These are phyloP conservation scores for Trypoxylus dichotomus DNA, from an alignment of 1,140 invertebrate genomes.

Conservation along the genomic window DNA sequence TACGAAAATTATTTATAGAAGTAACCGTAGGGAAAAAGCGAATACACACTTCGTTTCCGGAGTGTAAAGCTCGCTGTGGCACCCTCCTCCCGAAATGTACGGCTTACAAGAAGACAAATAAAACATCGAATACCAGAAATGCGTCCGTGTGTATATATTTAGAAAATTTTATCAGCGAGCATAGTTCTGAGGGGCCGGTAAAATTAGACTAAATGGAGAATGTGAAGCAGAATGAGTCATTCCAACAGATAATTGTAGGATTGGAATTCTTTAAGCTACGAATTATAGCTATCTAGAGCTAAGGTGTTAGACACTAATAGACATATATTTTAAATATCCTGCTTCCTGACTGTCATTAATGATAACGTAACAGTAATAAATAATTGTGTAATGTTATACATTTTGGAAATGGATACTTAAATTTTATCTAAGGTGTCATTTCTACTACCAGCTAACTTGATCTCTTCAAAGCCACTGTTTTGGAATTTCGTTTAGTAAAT, in stretches of 20 bases:
- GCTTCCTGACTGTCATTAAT: too few relatives aligned
- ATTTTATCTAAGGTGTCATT: too few relatives aligned
- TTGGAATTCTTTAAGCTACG: neutral
- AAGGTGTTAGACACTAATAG: too few relatives aligned
- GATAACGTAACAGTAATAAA: too few relatives aligned
- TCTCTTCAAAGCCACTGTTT: too few relatives aligned
- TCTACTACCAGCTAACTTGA: too few relatives aligned
- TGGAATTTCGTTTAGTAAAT: too few relatives aligned
- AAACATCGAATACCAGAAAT: neutral
- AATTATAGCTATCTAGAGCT: too few relatives aligned
- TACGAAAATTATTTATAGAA: slow-evolving; percentile 16
- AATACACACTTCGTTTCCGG: neutral
- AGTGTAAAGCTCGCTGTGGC: neutral
- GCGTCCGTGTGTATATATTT: neutral
- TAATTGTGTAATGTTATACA: too few relatives aligned
- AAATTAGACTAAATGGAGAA: neutral
- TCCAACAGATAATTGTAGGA: neutral
- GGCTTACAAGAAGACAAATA: neutral
- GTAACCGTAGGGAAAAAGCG: neutral
- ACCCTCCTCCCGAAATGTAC: neutral
- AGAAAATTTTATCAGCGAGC: slow-evolving; percentile 5
- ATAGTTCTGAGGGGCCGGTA: neutral
- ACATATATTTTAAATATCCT: too few relatives aligned
- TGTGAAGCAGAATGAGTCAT: neutral
- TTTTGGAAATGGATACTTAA: too few relatives aligned